phyloP scores from a whole-genome alignment of 2,113 vertebrate genomes.

The Onychostoma macrolepis region DNA sequence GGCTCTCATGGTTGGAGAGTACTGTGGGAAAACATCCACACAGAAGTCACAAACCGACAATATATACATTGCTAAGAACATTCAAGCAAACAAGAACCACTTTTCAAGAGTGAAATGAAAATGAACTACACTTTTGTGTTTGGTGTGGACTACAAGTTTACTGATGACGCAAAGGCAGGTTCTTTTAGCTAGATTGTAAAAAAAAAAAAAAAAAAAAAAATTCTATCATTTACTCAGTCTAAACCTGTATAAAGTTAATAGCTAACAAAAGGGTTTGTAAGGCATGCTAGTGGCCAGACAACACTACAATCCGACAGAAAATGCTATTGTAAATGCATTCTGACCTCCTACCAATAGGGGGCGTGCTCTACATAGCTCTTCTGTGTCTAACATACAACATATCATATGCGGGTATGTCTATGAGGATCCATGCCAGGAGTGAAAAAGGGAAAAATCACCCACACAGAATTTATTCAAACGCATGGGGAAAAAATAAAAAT shows the following conservation, averaged over 20 bases:
- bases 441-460: conserved; percentile 49
- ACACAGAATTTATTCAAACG: conserved; percentile 17
- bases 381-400: not conserved
- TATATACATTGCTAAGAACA: not conserved
- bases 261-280: not conserved
- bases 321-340: not conserved
- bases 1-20: conserved; percentile 95
- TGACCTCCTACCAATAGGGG: not conserved
- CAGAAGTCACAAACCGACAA: conserved; percentile 47
- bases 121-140: not conserved
- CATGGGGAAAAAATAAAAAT: conserved; percentile 6
- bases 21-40: conserved; percentile 73
- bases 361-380: not conserved
- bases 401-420: conserved; percentile 8
- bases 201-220: not conserved
- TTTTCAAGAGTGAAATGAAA: conserved; percentile 10
- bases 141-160: not conserved
- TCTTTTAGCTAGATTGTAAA: not conserved
- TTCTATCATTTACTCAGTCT: not conserved
- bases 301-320: not conserved
- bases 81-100: not conserved
- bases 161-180: not conserved
- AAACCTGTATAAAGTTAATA: not conserved
- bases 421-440: conserved; percentile 64
- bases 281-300: conserved; percentile 22